Base-by-base conservation (phyloP, 2,888 invertebrate species). In the Tiphia femorata region DNA sequence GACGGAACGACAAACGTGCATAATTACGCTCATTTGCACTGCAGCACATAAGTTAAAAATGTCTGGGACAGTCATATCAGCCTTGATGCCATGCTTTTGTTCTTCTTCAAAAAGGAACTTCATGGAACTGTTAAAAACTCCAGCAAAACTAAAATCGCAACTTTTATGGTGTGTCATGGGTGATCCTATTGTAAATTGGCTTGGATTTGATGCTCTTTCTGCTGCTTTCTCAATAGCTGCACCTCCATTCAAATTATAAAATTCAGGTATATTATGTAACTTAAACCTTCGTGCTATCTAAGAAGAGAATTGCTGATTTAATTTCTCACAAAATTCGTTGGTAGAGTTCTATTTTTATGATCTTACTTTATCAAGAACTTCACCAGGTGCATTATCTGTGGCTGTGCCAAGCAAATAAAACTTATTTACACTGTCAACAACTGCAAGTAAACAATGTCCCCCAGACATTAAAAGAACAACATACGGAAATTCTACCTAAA, bases 91-190 rank as follows among this genome's bases (percentile, higher is more conserved):
- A 79, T 89, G 85, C 67, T 86, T 82, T 23, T 67, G 70, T 81
- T 95, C 94, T 75, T 89, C 88, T 33, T 76, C 71, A 1, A 83
- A 62, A 33, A 93, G 86, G 55, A 88, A 85, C 1, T 84, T 81
- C 21, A 84, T 75, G 6, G 89, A 85, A 48, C 86, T 87, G 78
- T 89, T 90, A 78, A 92, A 92, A 1, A 94, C 79, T 0, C 97
- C 97, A 64, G 95, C 87, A 81, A 97, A 94, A 83, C 96, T 96
- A 79, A 98, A 98, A 83, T 94, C 92, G 79, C 98, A 98, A 80
- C 96, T 90, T 76, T 87, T 88, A 50, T 88, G 85, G 61, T 82
- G 86, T 2, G 86, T 75, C 80, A 96, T 83, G 0, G 92, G 90
- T 37, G 88, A 73, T 0, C 90, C 87, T 75, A 96, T 92, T 19